Conservation (phyloP, 2,797 vertebrate species). For the Peromyscus eremicus region DNA sequence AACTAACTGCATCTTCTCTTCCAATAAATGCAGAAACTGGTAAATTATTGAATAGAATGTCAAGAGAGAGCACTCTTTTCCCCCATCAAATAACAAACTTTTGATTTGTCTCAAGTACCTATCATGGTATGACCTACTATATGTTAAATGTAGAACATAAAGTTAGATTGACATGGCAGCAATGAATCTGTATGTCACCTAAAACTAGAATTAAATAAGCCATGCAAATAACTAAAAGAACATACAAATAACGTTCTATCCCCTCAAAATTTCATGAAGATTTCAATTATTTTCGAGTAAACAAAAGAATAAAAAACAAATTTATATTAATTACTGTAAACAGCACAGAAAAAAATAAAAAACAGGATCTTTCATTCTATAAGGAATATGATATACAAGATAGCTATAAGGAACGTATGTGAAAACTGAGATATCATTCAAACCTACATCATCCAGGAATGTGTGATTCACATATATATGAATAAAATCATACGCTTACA, state of each 20-base stretch:
- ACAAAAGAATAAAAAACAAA: background rate
- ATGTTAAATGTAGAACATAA: background rate
- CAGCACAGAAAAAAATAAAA: background rate
- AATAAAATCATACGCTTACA: background rate
- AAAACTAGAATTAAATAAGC: background rate
- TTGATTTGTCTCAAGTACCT: background rate
- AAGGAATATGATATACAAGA: background rate
- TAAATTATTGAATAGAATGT: background rate
- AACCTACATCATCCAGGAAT: background rate
- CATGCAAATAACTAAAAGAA: background rate
- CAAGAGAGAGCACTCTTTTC: background rate
- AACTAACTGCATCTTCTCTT: accelerated
- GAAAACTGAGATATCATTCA: background rate
- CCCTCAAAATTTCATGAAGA: background rate
- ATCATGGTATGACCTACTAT: background rate
- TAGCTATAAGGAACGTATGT: background rate
- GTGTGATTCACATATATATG: background rate
- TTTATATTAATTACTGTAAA: background rate
- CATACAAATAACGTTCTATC: too few relatives aligned
- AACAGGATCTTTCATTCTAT: background rate
- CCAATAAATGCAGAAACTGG: background rate
- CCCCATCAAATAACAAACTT: background rate
- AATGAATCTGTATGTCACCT: background rate
- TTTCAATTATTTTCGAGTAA: background rate
- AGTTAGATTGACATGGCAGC: background rate